phyloP scores from a whole-genome alignment of 2,888 invertebrate species.

The Charanyca ferruginea region DNA sequence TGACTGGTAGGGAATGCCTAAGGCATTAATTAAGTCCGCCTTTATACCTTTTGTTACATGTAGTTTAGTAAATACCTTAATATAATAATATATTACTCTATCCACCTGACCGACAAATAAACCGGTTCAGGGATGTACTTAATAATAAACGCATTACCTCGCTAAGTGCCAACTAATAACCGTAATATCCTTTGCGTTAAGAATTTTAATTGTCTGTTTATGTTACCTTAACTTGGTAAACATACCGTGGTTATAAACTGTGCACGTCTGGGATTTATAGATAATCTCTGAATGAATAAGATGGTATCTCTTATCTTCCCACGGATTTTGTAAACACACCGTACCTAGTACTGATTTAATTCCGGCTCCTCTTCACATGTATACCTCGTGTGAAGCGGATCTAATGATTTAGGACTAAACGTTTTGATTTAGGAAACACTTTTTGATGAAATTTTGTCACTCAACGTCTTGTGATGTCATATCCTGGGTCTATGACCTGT shows the following conservation, averaged over 20 bases:
- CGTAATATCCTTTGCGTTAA: constrained; percentile 42
- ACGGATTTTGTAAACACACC: constrained; percentile 21
- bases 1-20: no score
- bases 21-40: no score
- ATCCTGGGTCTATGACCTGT: neutral
- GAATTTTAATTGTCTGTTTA: constrained; percentile 50
- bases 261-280: constrained; percentile 52
- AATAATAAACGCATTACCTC: constrained; percentile 40
- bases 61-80: neutral
- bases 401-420: neutral
- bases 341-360: constrained; percentile 16
- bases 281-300: constrained; percentile 40
- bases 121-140: constrained; percentile 32
- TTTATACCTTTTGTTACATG: no score
- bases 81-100: neutral
- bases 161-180: constrained; percentile 47
- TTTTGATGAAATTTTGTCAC: constrained; percentile 6
- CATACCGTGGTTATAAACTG: constrained; percentile 26
- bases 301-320: constrained; percentile 55
- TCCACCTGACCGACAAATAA: constrained; percentile 38
- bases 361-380: neutral
- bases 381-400: constrained; percentile 27
- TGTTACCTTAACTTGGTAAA: constrained; percentile 19
- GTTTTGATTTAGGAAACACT: neutral
- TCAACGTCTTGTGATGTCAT: neutral